Base-by-base conservation (phyloP, 2,888 invertebrate genomes). In the Gasteruption jaculator region DNA sequence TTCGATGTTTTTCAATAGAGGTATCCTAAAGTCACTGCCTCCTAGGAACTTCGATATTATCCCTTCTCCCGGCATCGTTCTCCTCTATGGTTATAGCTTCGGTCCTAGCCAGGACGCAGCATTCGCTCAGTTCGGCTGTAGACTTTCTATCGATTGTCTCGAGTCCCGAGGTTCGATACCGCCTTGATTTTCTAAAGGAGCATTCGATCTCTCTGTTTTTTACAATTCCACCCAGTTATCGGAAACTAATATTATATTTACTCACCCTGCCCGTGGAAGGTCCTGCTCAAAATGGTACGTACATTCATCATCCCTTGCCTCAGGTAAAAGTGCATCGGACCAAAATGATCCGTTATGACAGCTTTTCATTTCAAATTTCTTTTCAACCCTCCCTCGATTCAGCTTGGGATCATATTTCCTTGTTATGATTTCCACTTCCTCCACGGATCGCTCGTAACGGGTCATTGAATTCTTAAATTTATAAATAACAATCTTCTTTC, bases 21-120 rank as follows among this genome's bases (percentile, higher is more conserved):
- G n/a, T n/a, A n/a, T n/a, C n/a, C n/a, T n/a, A n/a, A n/a, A n/a
- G n/a, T n/a, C n/a, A n/a, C n/a, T n/a, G n/a, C 15, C 10, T 27
- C 29, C 12, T 8, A 15, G n/a, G n/a, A n/a, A n/a, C n/a, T n/a
- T n/a, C n/a, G n/a, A n/a, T n/a, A n/a, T n/a, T n/a, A n/a, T n/a
- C n/a, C n/a, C n/a, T n/a, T n/a, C n/a, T n/a, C n/a, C n/a, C n/a
- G n/a, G n/a, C 54, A 51, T 48, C 54, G 50, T 48, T 53, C n/a
- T n/a, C 49, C 49, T 52, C 46, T 52, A 58, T 61, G 56, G 57
- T 56, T 56, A 53, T 46, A 46, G 60, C 62, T 50, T 60, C 63
- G 52, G 58, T 69, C 69, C 69, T 69, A 65, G 58, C 58, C 65
- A 69, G 69, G 68, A 69, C 60, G 63, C 61, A 50, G 60, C 57